Evolutionary conservation across 2,797 vertebrate genomes (phyloP).

Genomic region (Lagodon rhomboides): DNA sequence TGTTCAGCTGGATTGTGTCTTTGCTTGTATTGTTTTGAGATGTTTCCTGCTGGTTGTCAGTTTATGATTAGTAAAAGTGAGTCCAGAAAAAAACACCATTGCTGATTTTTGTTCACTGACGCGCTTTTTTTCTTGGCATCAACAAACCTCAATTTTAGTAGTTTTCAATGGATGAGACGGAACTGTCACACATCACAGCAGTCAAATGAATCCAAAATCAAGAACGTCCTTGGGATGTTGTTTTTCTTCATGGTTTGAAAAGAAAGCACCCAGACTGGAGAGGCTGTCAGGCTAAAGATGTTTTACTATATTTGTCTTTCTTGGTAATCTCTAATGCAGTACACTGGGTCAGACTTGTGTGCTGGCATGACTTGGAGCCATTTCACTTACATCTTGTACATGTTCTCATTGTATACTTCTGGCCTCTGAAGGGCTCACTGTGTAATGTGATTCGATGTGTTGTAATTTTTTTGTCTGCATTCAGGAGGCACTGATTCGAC

Average conservation of each 20-base stretch:
- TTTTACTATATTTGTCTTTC: not conserved
- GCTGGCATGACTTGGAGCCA: not conserved
- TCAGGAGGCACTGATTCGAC: constrained; percentile 26
- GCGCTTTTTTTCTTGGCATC: constrained; percentile 12
- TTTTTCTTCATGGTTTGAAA: constrained; percentile 1
- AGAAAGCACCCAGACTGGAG: not conserved
- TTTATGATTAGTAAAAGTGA: not conserved
- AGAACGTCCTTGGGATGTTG: not conserved
- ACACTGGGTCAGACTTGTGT: constrained; percentile 1
- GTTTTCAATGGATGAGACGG: constrained; percentile 1
- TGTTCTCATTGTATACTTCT: constrained; percentile 8
- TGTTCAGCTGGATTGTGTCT: not conserved
- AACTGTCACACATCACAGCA: not conserved
- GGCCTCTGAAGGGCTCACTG: not conserved
- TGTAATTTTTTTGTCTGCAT: constrained; percentile 1
- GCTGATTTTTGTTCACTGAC: not conserved
- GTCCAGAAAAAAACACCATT: no score
- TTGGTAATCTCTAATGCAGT: constrained; percentile 5
- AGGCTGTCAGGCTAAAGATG: not conserved
- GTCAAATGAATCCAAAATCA: not conserved
- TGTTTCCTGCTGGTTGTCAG: not conserved
- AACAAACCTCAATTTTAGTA: not conserved
- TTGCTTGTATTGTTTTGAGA: not conserved
- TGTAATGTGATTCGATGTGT: constrained; percentile 24
- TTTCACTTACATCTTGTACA: not conserved